Percentiles rank a stretch among this genome's conserved stretches.
phyloP scores from a whole-genome alignment of 1,140 invertebrate species.

The Asbolus verrucosus region DNA sequence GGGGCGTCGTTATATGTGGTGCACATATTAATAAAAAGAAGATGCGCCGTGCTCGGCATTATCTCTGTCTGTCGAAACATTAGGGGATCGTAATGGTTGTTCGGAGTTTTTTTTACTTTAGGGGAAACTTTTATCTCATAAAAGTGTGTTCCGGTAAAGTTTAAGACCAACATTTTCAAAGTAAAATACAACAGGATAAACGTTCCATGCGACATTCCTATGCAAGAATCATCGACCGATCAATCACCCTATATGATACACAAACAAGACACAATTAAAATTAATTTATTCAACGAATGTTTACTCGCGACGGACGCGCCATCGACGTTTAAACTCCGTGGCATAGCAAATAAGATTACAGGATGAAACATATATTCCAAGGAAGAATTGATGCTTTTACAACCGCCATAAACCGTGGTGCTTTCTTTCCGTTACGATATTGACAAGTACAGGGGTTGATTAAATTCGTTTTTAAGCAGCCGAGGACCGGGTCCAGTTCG shows the following conservation, averaged over 20 bases:
- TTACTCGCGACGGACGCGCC: slow-evolving; percentile 23
- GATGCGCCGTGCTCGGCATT: slow-evolving; percentile 41
- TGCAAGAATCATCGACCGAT: background rate
- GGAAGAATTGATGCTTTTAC: slow-evolving; percentile 41
- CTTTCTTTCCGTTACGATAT: slow-evolving; percentile 45
- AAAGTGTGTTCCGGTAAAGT: slow-evolving; percentile 43
- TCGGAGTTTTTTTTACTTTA: slow-evolving; percentile 50
- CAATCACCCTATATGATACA: slow-evolving; percentile 18
- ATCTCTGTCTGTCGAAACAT: slow-evolving; percentile 51
- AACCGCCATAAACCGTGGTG: slow-evolving; percentile 39
- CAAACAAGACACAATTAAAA: slow-evolving; percentile 34
- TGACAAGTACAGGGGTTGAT: slow-evolving; percentile 45
- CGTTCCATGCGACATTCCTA: slow-evolving; percentile 1
- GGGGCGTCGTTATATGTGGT: slow-evolving; percentile 45
- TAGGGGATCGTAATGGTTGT: slow-evolving; percentile 51
- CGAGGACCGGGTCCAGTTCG: slow-evolving; percentile 2
- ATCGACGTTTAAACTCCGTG: slow-evolving; percentile 45
- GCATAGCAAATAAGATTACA: slow-evolving; percentile 49
- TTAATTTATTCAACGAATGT: slow-evolving; percentile 32
- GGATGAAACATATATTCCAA: slow-evolving; percentile 46
- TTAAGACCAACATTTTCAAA: slow-evolving; percentile 33
- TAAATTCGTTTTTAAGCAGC: slow-evolving; percentile 46
- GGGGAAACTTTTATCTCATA: slow-evolving; percentile 52
- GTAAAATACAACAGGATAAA: slow-evolving; percentile 37
- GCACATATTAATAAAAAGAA: slow-evolving; percentile 50